Percentiles rank a stretch among this genome's conserved stretches.
Evolutionary conservation across 2,797 vertebrate genomes (phyloP).

Genomic region (Poecilia gillii): DNA sequence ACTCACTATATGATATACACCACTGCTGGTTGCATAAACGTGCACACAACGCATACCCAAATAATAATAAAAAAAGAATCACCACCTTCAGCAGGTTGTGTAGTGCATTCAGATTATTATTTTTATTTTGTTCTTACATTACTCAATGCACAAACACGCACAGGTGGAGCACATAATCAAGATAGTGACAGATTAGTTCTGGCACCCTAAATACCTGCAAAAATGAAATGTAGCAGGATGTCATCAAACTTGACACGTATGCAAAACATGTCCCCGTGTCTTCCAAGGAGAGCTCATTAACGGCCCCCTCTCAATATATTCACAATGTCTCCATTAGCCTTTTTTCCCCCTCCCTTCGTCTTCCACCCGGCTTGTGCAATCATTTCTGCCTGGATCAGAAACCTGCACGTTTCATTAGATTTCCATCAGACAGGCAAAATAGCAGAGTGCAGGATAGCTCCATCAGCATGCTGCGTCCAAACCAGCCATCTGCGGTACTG

Average conservation of each 20-base stretch:
- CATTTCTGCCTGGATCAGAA: conserved; percentile 46
- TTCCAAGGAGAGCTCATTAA: conserved; percentile 58
- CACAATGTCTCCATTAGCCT: conserved; percentile 45
- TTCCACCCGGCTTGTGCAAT: conserved; percentile 27
- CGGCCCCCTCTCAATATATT: conserved; percentile 45
- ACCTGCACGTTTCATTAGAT: conserved; percentile 62
- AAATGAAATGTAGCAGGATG: conserved; percentile 35
- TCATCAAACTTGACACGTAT: conserved; percentile 49
- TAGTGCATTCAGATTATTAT: conserved; percentile 22
- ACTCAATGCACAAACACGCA: conserved; percentile 12
- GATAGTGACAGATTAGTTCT: conserved; percentile 45
- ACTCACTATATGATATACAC: conserved; percentile 13
- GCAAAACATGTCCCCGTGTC: conserved; percentile 49
- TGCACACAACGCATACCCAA: background rate
- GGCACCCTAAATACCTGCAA: conserved; percentile 25
- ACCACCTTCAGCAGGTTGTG: conserved; percentile 4
- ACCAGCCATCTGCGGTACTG: conserved; percentile 31
- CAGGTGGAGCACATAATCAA: conserved; percentile 38
- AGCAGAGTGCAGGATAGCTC: conserved; percentile 32
- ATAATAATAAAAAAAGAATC: background rate
- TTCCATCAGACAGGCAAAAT: conserved; percentile 55
- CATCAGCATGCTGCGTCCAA: conserved; percentile 42
- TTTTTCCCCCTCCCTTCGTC: conserved; percentile 12
- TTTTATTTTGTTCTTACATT: conserved; percentile 8
- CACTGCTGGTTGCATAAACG: conserved; percentile 5